Percentiles rank a stretch among this genome's conserved stretches.
Conservation (phyloP, 2,888 invertebrate species). For the Lingula anatina region DNA sequence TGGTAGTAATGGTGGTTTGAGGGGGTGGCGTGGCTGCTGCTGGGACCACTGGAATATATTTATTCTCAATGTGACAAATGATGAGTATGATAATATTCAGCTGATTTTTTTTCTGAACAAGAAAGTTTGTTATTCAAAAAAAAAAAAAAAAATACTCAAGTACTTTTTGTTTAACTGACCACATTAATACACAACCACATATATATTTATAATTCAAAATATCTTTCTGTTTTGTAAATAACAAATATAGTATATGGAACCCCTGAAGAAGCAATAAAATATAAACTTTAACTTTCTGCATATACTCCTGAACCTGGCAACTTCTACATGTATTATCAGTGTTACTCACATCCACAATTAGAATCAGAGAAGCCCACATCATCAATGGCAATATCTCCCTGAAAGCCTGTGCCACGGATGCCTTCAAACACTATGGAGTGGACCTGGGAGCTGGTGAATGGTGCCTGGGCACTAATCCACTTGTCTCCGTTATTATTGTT, state of each 20-base stretch:
- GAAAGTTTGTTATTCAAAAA: neutral
- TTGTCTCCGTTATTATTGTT: slow-evolving; percentile 20
- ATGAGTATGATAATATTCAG: too few relatives aligned
- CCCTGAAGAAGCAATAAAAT: too few relatives aligned
- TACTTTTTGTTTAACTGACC: too few relatives aligned
- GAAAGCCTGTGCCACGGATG: slow-evolving; percentile 15
- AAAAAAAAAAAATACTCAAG: neutral
- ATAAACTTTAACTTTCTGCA: too few relatives aligned
- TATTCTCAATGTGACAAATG: too few relatives aligned
- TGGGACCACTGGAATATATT: slow-evolving; percentile 14
- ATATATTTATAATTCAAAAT: too few relatives aligned
- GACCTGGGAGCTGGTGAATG: slow-evolving; percentile 15
- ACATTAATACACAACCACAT: too few relatives aligned
- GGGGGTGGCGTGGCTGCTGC: slow-evolving; percentile 11
- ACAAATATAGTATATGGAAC: too few relatives aligned
- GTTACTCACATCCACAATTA: slow-evolving; percentile 20
- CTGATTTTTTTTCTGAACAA: too few relatives aligned
- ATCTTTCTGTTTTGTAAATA: too few relatives aligned
- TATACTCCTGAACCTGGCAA: too few relatives aligned
- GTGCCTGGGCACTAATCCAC: slow-evolving; percentile 27
- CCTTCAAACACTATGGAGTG: slow-evolving; percentile 28
- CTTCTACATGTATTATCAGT: too few relatives aligned
- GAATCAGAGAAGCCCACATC: slow-evolving; percentile 26
- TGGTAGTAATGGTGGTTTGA: slow-evolving; percentile 5
- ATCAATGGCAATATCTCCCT: slow-evolving; percentile 42